phyloP scores from a whole-genome alignment of 1,140 invertebrate species.

The Drosophila trapezifrons region DNA sequence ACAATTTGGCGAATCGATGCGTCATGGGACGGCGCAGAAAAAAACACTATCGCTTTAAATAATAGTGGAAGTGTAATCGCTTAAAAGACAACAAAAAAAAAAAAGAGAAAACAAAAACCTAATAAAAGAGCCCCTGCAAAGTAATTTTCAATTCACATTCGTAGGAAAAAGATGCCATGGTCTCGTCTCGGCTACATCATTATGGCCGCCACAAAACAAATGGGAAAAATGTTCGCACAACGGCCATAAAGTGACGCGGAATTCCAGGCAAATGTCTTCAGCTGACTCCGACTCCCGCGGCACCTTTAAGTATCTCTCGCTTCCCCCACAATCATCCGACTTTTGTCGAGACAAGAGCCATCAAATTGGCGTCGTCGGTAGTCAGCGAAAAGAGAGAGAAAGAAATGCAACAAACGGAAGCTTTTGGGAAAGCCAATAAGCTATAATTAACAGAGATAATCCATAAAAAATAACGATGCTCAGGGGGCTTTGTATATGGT shows the following conservation, averaged over 20 bases:
- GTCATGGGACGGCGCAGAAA: constrained; percentile 45
- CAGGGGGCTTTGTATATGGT: constrained; percentile 15
- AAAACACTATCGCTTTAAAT: constrained; percentile 11
- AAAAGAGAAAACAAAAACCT: constrained; percentile 39
- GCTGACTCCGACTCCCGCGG: neutral
- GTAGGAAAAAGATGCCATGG: constrained; percentile 40
- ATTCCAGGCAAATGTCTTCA: constrained; percentile 25
- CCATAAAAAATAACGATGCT: constrained; percentile 37
- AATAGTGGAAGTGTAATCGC: constrained; percentile 46
- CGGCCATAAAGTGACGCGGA: constrained; percentile 38
- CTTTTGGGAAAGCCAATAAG: constrained; percentile 43
- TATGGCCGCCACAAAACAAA: constrained; percentile 28
- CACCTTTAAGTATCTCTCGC: constrained; percentile 35
- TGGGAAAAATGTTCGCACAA: constrained; percentile 48
- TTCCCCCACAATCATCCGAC: constrained; percentile 46
- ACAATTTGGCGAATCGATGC: constrained; percentile 40
- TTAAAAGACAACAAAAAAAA: constrained; percentile 12
- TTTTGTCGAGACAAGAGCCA: constrained; percentile 29
- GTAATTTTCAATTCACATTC: constrained; percentile 50
- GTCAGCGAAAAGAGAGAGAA: constrained; percentile 19
- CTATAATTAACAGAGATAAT: constrained; percentile 37
- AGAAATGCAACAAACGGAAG: constrained; percentile 48
- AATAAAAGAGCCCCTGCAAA: constrained; percentile 36
- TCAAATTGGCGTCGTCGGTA: constrained; percentile 43
- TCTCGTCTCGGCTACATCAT: constrained; percentile 42